Base-by-base conservation (phyloP, 1,140 invertebrate species). In the Idris sp. region DNA sequence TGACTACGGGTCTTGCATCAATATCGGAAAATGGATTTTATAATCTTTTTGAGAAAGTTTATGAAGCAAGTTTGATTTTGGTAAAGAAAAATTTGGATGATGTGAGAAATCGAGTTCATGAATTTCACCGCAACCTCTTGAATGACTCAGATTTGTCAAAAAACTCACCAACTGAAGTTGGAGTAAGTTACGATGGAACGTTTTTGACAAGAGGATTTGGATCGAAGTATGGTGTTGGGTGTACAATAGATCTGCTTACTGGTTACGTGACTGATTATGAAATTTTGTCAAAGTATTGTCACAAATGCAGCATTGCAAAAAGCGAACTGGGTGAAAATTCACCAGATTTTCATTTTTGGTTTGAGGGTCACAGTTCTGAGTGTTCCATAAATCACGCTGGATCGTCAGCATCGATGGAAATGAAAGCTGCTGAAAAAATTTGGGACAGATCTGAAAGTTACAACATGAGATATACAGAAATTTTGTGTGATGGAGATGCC, bases 371-470 rank as follows among this genome's bases (percentile, higher is more conserved):
- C 25, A 5, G 38, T 35, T 26, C 11, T 31, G 8, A 19, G n/a
- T 71, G 49, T 35, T 16, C 61, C 25, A n/a, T 8, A 9, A 65
- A 76, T 43, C 33, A 53, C 18, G 16, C 28, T 18, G 49, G 35
- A 53, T 53, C 22, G 18, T 38, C 49, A 15, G 33, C 31, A 35
- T 36, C 31, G 4, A 77, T 81, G 79, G 74, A 78, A 53, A 41
- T 64, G 53, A 51, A 44, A 31, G 62, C 49, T 49, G 71, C 68
- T 38, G 68, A 49, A 53, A 74, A 26, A 53, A 62, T 74, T 11
- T 81, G 58, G 79, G 49, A 9, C 4, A 30, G 71, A 10, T 77
- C 62, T 10, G 53, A 71, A 54, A 8, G 31, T 11, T 68, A 41
- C 19, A 51, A 48, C 18, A 43, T 79, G 15, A 36, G 41, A 15